These are phyloP conservation scores for Onthophagus sagittarius DNA, from an alignment of 2,888 invertebrate species.

Conservation along the genomic window DNA sequence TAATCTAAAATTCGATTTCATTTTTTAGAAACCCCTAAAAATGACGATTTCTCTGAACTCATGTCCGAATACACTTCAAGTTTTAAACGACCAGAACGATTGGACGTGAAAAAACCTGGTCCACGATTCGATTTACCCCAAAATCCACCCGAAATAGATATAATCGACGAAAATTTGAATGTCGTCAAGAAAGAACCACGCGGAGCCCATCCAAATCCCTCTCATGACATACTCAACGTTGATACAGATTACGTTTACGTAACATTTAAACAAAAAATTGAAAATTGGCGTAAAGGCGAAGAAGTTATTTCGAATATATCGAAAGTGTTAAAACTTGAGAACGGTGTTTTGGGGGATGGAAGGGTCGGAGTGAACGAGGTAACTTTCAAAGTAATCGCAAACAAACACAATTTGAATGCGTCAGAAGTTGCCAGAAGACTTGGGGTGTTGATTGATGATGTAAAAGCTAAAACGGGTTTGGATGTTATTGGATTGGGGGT, in stretches of 20 bases:
- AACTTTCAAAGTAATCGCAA: conserved; percentile 68
- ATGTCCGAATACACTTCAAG: conserved; percentile 65
- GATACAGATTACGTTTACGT: conserved; percentile 79
- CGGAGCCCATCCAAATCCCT: conserved; percentile 41
- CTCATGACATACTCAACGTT: conserved; percentile 52
- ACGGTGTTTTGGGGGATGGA: conserved; percentile 60
- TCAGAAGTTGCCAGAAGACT: conserved; percentile 63
- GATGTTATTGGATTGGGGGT: conserved; percentile 71
- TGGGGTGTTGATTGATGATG: conserved; percentile 65
- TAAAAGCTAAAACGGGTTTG: conserved; percentile 64
- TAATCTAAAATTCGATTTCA: conserved; percentile 28
- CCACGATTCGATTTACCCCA: conserved; percentile 70
- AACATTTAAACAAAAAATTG: conserved; percentile 64
- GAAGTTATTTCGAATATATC: conserved; percentile 67
- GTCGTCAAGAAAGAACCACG: conserved; percentile 48
- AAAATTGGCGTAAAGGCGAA: conserved; percentile 70
- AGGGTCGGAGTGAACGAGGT: conserved; percentile 74
- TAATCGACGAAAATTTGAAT: conserved; percentile 27
- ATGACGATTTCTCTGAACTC: conserved; percentile 55
- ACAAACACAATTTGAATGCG: conserved; percentile 62
- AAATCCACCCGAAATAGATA: conserved; percentile 15
- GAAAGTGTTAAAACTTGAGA: conserved; percentile 64
- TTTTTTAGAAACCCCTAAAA: conserved; percentile 14
- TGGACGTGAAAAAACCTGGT: conserved; percentile 94
- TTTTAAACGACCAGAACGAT: conserved; percentile 82